Evolutionary conservation across 1,140 invertebrate species (phyloP).

Genomic region (Meloidogyne exigua): DNA sequence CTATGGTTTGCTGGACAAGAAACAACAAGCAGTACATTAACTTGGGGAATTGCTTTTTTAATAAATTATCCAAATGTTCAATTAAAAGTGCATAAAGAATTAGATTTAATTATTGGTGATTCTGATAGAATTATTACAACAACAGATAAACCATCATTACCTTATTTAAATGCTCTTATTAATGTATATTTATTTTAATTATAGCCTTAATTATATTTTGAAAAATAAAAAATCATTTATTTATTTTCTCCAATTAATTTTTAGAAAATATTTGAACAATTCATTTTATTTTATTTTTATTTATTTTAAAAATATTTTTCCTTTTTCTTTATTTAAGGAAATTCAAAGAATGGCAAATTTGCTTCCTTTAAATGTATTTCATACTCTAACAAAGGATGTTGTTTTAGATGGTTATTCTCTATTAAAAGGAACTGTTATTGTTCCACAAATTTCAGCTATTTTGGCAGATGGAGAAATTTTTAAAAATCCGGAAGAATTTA

Average conservation of each 20-base stretch:
- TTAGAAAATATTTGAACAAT: no score
- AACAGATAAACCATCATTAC: conserved; percentile 19
- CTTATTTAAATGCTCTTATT: conserved; percentile 29
- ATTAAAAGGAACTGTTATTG: not conserved
- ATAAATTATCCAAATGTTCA: conserved; percentile 74
- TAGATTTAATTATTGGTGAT: conserved; percentile 11
- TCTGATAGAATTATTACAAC: conserved; percentile 9
- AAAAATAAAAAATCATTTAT: no score
- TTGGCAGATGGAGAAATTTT: conserved; percentile 24
- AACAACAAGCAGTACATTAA: conserved; percentile 78
- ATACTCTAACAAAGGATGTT: not conserved
- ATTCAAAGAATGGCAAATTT: conserved; percentile 39
- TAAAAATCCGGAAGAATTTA: conserved; percentile 26
- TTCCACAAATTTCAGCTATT: conserved; percentile 12
- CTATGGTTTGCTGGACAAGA: conserved; percentile 67
- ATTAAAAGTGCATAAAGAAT: conserved; percentile 50
- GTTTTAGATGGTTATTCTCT: not conserved
- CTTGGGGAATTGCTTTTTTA: conserved; percentile 81
- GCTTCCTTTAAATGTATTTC: not conserved
- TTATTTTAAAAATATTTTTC: not conserved
- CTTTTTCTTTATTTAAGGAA: conserved; percentile 27
- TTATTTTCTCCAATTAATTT: no score
- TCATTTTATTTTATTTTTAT: no score
- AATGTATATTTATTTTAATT: no score
- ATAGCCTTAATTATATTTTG: no score